A percentile compares a stretch with the other conserved stretches of the same genome.
Conservation (phyloP, 1,140 invertebrate genomes). For the Pomacea maculata region DNA sequence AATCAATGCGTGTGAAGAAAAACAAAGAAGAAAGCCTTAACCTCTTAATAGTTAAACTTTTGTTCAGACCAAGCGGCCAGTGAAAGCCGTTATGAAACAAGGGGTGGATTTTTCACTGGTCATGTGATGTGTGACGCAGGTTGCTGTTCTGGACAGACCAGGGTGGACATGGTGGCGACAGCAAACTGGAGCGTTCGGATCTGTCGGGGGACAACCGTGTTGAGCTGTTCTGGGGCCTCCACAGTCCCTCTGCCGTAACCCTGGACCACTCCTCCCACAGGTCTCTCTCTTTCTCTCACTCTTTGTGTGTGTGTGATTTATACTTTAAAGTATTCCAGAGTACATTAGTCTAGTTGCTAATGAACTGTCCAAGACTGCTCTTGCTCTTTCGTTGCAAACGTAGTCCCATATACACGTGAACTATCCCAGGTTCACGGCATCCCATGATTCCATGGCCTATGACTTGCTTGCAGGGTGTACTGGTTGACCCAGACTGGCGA, state of each 20-base stretch:
- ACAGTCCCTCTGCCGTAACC: background rate
- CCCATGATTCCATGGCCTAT: no score
- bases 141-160: slow-evolving; percentile 2
- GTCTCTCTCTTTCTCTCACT: background rate
- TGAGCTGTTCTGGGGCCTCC: background rate
- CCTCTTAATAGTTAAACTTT: no score
- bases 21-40: no score
- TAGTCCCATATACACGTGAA: no score
- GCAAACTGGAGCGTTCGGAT: background rate
- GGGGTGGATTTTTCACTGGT: no score
- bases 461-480: background rate
- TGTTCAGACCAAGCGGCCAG: no score
- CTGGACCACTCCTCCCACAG: background rate
- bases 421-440: no score
- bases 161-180: background rate
- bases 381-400: no score
- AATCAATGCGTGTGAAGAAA: no score
- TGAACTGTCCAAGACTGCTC: no score
- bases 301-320: slow-evolving; percentile 10
- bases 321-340: background rate
- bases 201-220: background rate
- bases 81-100: no score
- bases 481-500: slow-evolving; percentile 19
- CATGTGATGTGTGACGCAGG: background rate
- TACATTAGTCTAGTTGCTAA: background rate